Base-by-base conservation (phyloP, 2,888 invertebrate species). In the Rhabditoides inermis region DNA sequence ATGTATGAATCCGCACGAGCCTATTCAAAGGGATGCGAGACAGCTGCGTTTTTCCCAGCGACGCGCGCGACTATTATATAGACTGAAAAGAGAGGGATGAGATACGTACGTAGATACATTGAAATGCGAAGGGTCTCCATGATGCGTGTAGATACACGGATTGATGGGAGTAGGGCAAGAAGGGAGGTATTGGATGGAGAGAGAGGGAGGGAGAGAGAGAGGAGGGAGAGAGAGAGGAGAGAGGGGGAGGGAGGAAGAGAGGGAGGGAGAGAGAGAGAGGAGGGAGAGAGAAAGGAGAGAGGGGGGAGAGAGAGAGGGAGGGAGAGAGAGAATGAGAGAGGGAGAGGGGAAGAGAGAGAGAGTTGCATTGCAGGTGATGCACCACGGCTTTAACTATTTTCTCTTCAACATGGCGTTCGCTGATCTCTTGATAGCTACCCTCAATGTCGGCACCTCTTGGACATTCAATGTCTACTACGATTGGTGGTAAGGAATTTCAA, bases 351-450 rank as follows among this genome's bases (percentile, higher is more conserved):
- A 2, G 15, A 23, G 32, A 44, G 6, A 40, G 20, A 44, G 22
- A 25, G 15, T 44, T 25, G 22, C 10, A 12, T 45, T 56, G 26
- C 30, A 65, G 65, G 61, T 64, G 15, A 71, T 71, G 71, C 68
- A 67, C 48, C 56, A 64, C 45, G 65, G 66, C 7, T 71, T 71
- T 63, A 71, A 72, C 49, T 65, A 58, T 37, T 69, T 70, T 42
- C 60, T 72, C 23, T 72, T 71, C 63, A 72, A 72, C 49, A 67
- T 72, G 65, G 69, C 69, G 1, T 49, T 72, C 23, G 69, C 72
- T 37, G 72, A 72, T 49, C 55, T 71, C 26, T 41, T 69, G n/a
- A 72, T 70, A 12, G 68, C 72, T 23, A 54, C 69, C 1, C 59
- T 68, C 44, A 72, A 72, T 41, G 66, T 65, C n/a, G 72, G 70